These are phyloP conservation scores for Alca torda DNA, from an alignment of 2,797 vertebrate genomes.

Conservation along the genomic window DNA sequence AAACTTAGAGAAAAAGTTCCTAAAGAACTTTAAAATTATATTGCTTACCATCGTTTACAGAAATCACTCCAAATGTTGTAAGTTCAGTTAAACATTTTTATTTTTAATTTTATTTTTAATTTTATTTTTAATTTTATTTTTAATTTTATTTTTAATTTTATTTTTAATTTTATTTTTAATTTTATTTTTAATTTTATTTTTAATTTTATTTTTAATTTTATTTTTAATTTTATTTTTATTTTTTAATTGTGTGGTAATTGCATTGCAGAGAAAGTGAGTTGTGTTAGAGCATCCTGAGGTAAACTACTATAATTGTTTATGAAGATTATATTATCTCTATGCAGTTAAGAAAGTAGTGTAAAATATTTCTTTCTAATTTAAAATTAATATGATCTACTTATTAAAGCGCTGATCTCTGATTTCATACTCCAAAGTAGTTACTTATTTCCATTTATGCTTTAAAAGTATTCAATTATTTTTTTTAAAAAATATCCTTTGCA, in stretches of 20 bases:
- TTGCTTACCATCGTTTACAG: background rate
- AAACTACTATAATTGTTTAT: background rate
- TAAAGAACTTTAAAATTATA: background rate
- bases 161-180: no score
- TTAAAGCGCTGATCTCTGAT: background rate
- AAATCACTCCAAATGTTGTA: background rate
- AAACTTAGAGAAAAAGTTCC: background rate
- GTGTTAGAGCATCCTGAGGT: background rate
- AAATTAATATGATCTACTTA: background rate
- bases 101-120: background rate
- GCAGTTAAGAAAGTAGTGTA: background rate
- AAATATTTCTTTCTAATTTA: background rate
- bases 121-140: background rate
- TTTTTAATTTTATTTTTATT: background rate
- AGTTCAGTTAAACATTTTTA: background rate
- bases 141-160: background rate
- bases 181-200: background rate
- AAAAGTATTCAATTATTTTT: background rate
- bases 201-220: no score
- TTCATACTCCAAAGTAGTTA: background rate
- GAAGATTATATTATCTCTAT: background rate
- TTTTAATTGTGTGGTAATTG: background rate
- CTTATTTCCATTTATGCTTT: background rate
- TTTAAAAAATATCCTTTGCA: background rate
- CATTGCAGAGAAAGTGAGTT: background rate